These are phyloP conservation scores for Drosophila phalerata DNA, from an alignment of 2,888 invertebrate genomes.

Conservation along the genomic window DNA sequence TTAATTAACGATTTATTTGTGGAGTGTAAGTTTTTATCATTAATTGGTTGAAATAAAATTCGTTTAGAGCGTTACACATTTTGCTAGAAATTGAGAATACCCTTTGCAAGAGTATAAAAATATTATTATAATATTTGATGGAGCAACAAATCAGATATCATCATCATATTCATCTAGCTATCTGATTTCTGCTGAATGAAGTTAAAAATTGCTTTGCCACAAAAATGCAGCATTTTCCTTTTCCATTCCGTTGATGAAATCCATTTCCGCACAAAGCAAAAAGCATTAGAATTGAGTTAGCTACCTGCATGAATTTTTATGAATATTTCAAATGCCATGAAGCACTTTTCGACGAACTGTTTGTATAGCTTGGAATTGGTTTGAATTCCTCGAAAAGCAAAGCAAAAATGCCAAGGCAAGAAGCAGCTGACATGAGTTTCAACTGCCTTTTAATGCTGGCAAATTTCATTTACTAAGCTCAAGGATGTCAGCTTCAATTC, in stretches of 20 bases:
- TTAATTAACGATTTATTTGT: too few species aligned
- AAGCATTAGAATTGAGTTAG: conserved; percentile 34
- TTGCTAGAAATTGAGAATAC: too few species aligned
- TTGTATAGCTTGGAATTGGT: background rate
- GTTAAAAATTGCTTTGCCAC: conserved; percentile 22
- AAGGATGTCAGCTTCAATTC: conserved; percentile 4
- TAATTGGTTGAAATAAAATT: too few species aligned
- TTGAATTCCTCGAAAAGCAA: conserved; percentile 19
- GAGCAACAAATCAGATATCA: conserved; percentile 1
- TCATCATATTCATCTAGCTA: conserved; percentile 19
- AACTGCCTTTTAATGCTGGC: conserved; percentile 36
- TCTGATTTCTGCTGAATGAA: background rate
- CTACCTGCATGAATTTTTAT: conserved; percentile 54
- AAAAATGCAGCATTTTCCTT: conserved; percentile 4
- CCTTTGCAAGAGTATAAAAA: background rate
- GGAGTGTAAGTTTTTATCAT: too few species aligned
- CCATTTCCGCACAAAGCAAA: conserved; percentile 46
- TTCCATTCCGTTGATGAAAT: conserved; percentile 46
- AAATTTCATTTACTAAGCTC: conserved; percentile 57
- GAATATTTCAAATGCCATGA: conserved; percentile 40
- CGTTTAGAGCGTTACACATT: too few species aligned
- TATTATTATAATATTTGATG: background rate
- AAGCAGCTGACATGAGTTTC: conserved; percentile 42
- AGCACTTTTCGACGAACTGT: conserved; percentile 17
- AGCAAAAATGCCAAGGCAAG: conserved; percentile 21